A percentile compares a stretch with the other conserved stretches of the same genome.
These are phyloP conservation scores for Cossypha caffra DNA, from an alignment of 2,797 vertebrate species.

Conservation along the genomic window DNA sequence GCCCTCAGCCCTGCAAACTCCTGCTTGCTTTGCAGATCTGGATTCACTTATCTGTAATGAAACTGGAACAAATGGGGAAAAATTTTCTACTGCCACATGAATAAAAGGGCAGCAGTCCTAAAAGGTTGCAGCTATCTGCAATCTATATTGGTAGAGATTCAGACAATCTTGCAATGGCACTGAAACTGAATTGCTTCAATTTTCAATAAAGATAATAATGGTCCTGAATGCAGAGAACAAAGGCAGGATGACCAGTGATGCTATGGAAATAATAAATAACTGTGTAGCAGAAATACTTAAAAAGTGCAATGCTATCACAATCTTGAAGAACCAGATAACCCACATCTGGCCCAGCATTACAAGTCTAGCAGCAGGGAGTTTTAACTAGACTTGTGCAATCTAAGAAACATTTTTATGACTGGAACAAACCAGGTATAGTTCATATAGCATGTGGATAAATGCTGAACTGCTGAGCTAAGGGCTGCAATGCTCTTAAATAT, in stretches of 20 bases:
- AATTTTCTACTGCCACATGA: background rate
- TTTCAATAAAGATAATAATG: background rate
- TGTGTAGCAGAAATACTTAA: background rate
- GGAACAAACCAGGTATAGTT: background rate
- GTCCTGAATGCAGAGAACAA: background rate
- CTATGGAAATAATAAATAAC: background rate
- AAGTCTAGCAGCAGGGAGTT: background rate
- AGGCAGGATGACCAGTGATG: background rate
- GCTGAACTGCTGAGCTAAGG: background rate
- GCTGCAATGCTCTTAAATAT: background rate
- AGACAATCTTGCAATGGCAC: background rate
- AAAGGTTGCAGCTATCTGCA: background rate
- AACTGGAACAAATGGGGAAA: background rate
- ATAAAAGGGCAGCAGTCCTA: background rate
- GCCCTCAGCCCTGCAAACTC: background rate
- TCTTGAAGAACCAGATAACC: background rate
- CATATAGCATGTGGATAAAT: background rate
- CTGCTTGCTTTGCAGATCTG: slow-evolving; percentile 2
- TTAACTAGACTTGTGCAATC: background rate
- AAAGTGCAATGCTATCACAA: background rate
- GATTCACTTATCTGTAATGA: background rate
- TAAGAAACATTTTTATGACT: background rate
- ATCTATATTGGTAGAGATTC: background rate
- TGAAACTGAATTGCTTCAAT: background rate
- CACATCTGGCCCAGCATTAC: background rate